Percentiles rank a stretch among this genome's conserved stretches.
These are phyloP conservation scores for Leucophenga varia DNA, from an alignment of 1,140 invertebrate genomes.

Conservation along the genomic window DNA sequence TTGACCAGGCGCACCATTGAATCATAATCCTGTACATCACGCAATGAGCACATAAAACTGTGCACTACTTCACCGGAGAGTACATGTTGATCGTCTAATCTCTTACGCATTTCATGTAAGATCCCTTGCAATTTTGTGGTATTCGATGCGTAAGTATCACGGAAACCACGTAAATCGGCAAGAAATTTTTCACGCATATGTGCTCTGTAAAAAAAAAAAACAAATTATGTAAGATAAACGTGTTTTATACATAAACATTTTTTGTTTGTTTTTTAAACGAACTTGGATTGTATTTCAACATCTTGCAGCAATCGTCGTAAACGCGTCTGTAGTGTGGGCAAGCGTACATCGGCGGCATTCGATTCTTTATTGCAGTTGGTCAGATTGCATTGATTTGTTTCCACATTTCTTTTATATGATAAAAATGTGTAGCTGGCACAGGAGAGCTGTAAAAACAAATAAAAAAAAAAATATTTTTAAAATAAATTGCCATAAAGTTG, in stretches of 20 bases:
- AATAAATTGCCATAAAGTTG: no score
- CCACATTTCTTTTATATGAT: constrained; percentile 74
- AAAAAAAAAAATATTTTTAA: constrained; percentile 5
- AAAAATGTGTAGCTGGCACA: constrained; percentile 86
- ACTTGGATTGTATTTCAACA: constrained; percentile 92
- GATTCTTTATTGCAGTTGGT: constrained; percentile 70
- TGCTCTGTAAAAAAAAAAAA: constrained; percentile 66
- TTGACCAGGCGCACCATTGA: constrained; percentile 97
- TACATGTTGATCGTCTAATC: constrained; percentile 96
- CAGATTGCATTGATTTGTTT: constrained; percentile 72
- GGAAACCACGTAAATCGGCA: constrained; percentile 87
- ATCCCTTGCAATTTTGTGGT: constrained; percentile 78
- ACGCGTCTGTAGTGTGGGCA: constrained; percentile 64
- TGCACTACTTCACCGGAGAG: constrained; percentile 91
- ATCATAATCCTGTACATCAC: constrained; percentile 95
- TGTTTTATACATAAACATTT: neutral
- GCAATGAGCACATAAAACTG: constrained; percentile 90
- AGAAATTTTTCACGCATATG: constrained; percentile 99
- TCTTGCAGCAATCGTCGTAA: constrained; percentile 85
- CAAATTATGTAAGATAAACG: constrained; percentile 6
- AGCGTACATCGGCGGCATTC: constrained; percentile 65
- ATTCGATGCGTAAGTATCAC: constrained; percentile 79
- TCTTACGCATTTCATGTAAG: constrained; percentile 85
- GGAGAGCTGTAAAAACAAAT: constrained; percentile 69
- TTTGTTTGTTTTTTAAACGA: constrained; percentile 30